Evolutionary conservation across 2,797 vertebrate genomes (phyloP).

Genomic region (Tragopan temminckii): DNA sequence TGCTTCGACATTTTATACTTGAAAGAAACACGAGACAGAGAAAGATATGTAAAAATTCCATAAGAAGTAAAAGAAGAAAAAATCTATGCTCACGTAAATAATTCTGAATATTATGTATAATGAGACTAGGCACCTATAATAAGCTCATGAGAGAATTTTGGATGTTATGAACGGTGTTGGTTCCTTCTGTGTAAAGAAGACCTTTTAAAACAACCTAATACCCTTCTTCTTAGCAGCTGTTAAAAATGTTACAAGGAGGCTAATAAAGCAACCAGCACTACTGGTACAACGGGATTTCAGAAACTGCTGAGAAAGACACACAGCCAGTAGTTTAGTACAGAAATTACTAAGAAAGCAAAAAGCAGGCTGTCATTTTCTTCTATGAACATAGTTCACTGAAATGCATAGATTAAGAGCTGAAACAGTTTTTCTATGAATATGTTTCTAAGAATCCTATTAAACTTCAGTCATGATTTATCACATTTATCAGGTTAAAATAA

Average conservation of each 20-base stretch:
- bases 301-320: neutral
- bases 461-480: neutral
- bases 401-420: neutral
- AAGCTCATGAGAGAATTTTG: neutral
- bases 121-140: neutral
- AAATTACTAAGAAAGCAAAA: constrained; percentile 42
- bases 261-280: neutral
- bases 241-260: neutral
- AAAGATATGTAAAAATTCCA: neutral
- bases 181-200: neutral
- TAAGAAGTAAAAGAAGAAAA: neutral
- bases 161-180: neutral
- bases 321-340: neutral
- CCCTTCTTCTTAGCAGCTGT: neutral
- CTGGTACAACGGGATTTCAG: constrained; percentile 31
- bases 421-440: neutral
- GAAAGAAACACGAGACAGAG: neutral
- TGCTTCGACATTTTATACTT: neutral
- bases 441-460: neutral
- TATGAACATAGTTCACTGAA: neutral
- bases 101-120: neutral
- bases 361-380: neutral
- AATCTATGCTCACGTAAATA: neutral
- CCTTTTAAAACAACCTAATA: neutral
- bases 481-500: neutral